Conservation (phyloP, 2,888 invertebrate species). For the Aquatica leii region DNA sequence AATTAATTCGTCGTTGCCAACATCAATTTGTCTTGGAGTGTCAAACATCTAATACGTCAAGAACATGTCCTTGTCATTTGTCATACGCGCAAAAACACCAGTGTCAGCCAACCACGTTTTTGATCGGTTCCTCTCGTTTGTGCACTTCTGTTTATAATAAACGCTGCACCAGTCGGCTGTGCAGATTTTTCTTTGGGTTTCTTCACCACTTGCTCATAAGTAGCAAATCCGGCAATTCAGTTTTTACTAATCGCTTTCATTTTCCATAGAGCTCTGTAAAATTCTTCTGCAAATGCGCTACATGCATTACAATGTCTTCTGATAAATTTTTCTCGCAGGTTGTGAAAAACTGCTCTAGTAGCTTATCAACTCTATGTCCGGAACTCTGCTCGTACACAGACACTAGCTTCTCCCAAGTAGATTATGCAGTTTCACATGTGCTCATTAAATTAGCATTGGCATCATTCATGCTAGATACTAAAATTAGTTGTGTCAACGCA, state of each 20-base stretch:
- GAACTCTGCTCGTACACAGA: not conserved
- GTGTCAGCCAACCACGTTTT: not conserved
- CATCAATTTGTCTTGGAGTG: not conserved
- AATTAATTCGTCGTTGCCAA: constrained; percentile 7
- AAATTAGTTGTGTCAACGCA: not conserved
- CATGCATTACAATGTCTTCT: constrained; percentile 37
- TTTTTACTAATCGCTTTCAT: constrained; percentile 7
- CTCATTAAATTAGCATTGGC: not conserved
- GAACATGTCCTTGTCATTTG: not conserved
- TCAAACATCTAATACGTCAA: constrained; percentile 3
- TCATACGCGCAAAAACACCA: constrained; percentile 1
- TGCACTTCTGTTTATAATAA: no score
- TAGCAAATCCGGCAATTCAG: not conserved
- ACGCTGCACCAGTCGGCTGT: no score
- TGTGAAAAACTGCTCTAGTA: constrained; percentile 38
- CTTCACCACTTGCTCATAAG: not conserved
- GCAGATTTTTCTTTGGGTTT: not conserved
- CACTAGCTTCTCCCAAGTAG: not conserved
- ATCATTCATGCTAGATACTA: not conserved
- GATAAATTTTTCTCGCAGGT: constrained; percentile 26
- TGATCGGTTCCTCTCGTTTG: not conserved
- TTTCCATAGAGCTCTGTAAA: constrained; percentile 2
- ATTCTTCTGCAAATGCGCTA: constrained; percentile 20
- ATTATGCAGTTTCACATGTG: not conserved
- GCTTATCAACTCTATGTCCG: constrained; percentile 37